Conservation (phyloP, 1,140 invertebrate genomes). For the Macrostomum lignano region DNA sequence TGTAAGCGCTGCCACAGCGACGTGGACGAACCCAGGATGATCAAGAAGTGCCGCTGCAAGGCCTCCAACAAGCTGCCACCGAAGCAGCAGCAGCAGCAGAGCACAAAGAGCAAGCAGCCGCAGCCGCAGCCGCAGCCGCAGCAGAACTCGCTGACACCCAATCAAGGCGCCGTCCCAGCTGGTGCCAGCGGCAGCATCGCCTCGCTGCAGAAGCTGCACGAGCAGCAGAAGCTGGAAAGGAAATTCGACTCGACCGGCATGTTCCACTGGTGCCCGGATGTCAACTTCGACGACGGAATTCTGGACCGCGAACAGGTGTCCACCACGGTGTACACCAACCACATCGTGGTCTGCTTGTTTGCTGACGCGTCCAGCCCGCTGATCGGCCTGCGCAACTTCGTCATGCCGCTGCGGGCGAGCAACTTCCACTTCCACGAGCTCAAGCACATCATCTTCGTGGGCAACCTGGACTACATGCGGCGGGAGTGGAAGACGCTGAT, state of each 20-base stretch:
- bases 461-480: conserved; percentile 76
- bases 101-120: too few relatives aligned
- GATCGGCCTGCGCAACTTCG: conserved; percentile 35
- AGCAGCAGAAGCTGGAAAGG: too few relatives aligned
- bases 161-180: too few relatives aligned
- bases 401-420: conserved; percentile 36
- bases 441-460: conserved; percentile 89
- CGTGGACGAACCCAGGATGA: background rate
- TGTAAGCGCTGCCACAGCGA: conserved; percentile 4
- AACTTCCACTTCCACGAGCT: conserved; percentile 95
- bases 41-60: conserved; percentile 33
- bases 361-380: conserved; percentile 82
- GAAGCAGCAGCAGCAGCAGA: too few relatives aligned
- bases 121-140: too few relatives aligned
- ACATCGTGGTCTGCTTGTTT: conserved; percentile 82
- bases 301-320: conserved; percentile 82
- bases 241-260: conserved; percentile 74
- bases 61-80: too few relatives aligned
- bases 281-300: conserved; percentile 82
- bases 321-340: conserved; percentile 92
- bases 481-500: conserved; percentile 90
- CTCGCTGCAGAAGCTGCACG: too few relatives aligned
- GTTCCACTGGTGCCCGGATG: conserved; percentile 96
- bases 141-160: too few relatives aligned
- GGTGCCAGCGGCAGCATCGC: too few relatives aligned